A percentile compares a stretch with the other conserved stretches of the same genome.
Evolutionary conservation across 2,888 invertebrate species (phyloP).

Genomic region (Baccha elongata): DNA sequence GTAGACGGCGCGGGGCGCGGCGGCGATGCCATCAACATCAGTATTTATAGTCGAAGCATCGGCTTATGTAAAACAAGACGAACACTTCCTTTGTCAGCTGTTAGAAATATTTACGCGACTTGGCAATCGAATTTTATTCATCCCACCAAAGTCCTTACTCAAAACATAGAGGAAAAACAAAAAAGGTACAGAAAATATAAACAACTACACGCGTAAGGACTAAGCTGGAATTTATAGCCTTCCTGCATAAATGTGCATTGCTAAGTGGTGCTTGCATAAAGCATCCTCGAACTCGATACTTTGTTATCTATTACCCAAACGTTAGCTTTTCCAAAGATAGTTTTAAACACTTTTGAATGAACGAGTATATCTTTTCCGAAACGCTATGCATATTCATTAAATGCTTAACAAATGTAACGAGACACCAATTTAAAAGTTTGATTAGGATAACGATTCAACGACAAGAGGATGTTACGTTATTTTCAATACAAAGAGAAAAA

Average conservation of each 20-base stretch:
- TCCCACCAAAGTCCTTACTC: slow-evolving; percentile 17
- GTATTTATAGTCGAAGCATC: not conserved
- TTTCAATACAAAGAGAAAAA: not conserved
- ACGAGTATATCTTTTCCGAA: not conserved
- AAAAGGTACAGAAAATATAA: slow-evolving; percentile 1
- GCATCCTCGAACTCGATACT: slow-evolving; percentile 60
- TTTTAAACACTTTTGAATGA: not conserved
- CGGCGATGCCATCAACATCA: slow-evolving; percentile 5
- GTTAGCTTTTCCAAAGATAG: slow-evolving; percentile 19
- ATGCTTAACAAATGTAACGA: slow-evolving; percentile 66
- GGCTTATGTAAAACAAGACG: slow-evolving; percentile 54
- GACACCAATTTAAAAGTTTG: slow-evolving; percentile 69
- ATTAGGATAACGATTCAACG: slow-evolving; percentile 47
- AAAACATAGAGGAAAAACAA: not conserved
- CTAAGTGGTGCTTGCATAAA: slow-evolving; percentile 65
- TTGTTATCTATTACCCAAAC: slow-evolving; percentile 54
- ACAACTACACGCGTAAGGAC: slow-evolving; percentile 34
- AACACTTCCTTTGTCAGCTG: slow-evolving; percentile 23
- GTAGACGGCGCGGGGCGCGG: not conserved
- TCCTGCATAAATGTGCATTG: slow-evolving; percentile 66
- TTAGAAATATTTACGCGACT: slow-evolving; percentile 47
- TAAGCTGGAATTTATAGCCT: slow-evolving; percentile 63
- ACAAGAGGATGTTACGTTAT: not conserved
- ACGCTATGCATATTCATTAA: slow-evolving; percentile 66
- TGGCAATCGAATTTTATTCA: slow-evolving; percentile 52